Evolutionary conservation across 2,888 invertebrate genomes (phyloP), one percentile per base, ranked within the genome.

Genomic region (Drosophila cognata): DNA sequence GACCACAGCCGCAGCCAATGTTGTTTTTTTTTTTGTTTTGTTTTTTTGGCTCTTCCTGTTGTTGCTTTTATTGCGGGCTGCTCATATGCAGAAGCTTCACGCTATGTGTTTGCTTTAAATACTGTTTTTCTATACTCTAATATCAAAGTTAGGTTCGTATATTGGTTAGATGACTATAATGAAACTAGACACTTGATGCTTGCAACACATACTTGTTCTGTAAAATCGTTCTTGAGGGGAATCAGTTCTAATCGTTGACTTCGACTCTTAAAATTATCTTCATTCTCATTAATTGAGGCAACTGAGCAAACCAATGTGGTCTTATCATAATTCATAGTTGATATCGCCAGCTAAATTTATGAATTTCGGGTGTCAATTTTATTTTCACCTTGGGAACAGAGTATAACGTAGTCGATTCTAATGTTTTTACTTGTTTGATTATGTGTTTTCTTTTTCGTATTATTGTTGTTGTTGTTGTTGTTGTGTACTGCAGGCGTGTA

Each of bases 61-160:
- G 56, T 52, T 63, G 75, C 13, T 64, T 61, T 53, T 66, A 41
- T 51, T 33, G 51, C 66, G 16, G 29, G 51, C 43, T 68, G 68
- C 67, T 74, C 74, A 68, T 67, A 71, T 83, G 77, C 78, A 84
- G 35, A 68, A 52, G 38, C 52, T 46, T 35, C 13, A 57, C 18
- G 43, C 25, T 46, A 4, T 57, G 55, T 71, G 79, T 58, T 69
- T 79, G 65, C 76, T 72, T 79, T 71, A 72, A 68, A 59, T 87
- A 81, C 69, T 59, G 53, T 33, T 59, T 60, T 56, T 55, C 25
- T 35, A 36, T 36, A 18, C 55, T 36, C 55, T 55, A 25, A 28
- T 18, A 50, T 50, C 18, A 11, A 10, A 50, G 2, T 6, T 53
- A 53, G 5, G 6, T 5, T 11, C 16, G 55, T 13, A 36, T n/a